Conservation (phyloP, 2,113 vertebrate species). For the Syrrhaptes paradoxus region DNA sequence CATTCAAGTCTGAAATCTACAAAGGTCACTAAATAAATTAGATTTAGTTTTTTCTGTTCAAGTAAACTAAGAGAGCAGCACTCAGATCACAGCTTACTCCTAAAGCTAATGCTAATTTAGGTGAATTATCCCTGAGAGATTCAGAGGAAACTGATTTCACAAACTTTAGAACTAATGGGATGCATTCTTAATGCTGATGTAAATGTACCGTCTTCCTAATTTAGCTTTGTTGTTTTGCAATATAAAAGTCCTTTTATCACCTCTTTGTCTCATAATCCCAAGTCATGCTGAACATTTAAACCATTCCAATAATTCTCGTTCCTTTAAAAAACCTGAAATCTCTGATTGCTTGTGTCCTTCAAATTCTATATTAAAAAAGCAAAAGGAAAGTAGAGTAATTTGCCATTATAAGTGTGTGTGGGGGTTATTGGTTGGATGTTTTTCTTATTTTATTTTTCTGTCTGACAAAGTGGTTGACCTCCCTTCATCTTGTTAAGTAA, state of each 20-base stretch:
- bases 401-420: neutral
- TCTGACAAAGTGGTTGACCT: neutral
- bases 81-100: conserved; percentile 45
- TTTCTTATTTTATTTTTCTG: neutral
- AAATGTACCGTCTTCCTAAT: neutral
- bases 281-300: conserved; percentile 28
- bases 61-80: conserved; percentile 36
- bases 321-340: neutral
- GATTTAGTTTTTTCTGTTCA: neutral
- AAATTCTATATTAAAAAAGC: neutral
- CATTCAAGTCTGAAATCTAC: conserved; percentile 50
- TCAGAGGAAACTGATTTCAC: conserved; percentile 33
- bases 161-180: conserved; percentile 25
- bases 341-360: neutral
- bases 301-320: conserved; percentile 2
- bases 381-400: neutral
- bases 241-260: conserved; percentile 9
- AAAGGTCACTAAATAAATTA: conserved; percentile 67
- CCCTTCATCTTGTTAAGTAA: neutral
- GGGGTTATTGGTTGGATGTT: neutral
- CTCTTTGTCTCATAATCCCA: conserved; percentile 46
- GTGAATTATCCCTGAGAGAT: conserved; percentile 43
- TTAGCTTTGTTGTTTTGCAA: conserved; percentile 19
- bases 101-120: conserved; percentile 55
- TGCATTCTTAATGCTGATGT: conserved; percentile 39